Base-by-base conservation (phyloP, 23 tunicate species). In the Botrylloides violaceus region DNA sequence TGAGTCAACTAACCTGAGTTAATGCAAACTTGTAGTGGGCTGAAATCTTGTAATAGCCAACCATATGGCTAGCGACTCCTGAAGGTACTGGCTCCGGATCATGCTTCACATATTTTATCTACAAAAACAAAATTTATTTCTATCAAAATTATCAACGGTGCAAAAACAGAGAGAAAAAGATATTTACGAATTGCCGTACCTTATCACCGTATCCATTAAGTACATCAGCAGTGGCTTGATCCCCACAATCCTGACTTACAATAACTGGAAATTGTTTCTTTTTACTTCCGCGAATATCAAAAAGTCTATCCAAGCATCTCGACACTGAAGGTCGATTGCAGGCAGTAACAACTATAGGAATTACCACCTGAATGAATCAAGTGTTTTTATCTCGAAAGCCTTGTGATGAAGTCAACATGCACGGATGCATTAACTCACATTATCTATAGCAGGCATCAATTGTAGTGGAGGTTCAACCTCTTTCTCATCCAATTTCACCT, bases 191-290 rank as follows among this genome's bases (percentile, higher is more conserved):
- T 23, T 20, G 21, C 19, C 65, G 66, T 25, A 76, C 82, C 71
- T 85, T 38, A 29, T 82, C 83, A 0, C 72, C 61, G 33, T 78
- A 87, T 12, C 80, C 61, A 28, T 71, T 24, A 9, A 92, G 73
- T 18, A 71, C 88, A 20, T 77, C 36, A 15, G 73, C 38, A 0
- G 98, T 92, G 36, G 66, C 95, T 32, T 33, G 19, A 62, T 92
- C 83, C 58, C 84, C 64, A 19, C 98, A 92, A 72, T 92, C 98
- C 66, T 86, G 98, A 62, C 94, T 84, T 1, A 92, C 94, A 37
- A 92, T 66, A 24, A 92, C 56, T 4, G 98, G 98, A 80, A 84
- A 80, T 15, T 80, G 22, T 2, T 37, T 73, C 0, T 1, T 20
- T 28, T 47, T 58, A 12, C 7, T 30, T 0, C 26, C 48, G 18